Evolutionary conservation across 2,888 invertebrate genomes (phyloP).

Genomic region (Rhagium mordax): DNA sequence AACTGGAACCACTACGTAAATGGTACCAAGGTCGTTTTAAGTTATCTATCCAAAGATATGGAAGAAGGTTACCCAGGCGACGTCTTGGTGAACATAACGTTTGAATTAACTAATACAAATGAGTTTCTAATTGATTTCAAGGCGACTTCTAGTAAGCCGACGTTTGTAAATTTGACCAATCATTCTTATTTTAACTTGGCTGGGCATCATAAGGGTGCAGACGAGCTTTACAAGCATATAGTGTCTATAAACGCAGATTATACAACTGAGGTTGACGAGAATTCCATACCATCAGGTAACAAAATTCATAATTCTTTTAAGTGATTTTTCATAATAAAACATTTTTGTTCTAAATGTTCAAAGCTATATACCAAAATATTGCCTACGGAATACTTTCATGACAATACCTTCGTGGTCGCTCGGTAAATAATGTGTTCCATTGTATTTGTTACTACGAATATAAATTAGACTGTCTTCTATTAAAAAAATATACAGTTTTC

Average conservation of each 20-base stretch:
- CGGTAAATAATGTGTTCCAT: too few species aligned
- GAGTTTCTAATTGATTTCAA: conserved; percentile 83
- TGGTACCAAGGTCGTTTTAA: conserved; percentile 79
- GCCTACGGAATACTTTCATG: too few species aligned
- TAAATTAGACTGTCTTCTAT: too few species aligned
- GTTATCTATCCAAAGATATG: conserved; percentile 82
- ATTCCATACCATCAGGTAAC: conserved; percentile 83
- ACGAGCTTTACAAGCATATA: conserved; percentile 79
- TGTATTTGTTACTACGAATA: too few species aligned
- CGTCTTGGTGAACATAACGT: conserved; percentile 80
- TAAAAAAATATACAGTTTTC: too few species aligned
- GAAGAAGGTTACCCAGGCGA: conserved; percentile 94
- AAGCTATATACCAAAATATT: too few species aligned
- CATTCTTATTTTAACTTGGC: conserved; percentile 94
- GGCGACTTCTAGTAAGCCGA: conserved; percentile 84
- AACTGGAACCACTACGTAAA: conserved; percentile 78
- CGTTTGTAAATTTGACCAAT: conserved; percentile 89
- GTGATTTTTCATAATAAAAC: too few species aligned
- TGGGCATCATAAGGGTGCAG: conserved; percentile 85
- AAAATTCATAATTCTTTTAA: neutral
- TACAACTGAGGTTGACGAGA: conserved; percentile 81
- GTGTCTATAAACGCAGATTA: conserved; percentile 84
- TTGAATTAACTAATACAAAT: conserved; percentile 82
- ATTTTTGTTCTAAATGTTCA: too few species aligned
- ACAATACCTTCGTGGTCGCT: too few species aligned